A percentile compares a stretch with the other conserved stretches of the same genome.
phyloP scores from a whole-genome alignment of 2,113 vertebrate genomes.

The Chionis minor region DNA sequence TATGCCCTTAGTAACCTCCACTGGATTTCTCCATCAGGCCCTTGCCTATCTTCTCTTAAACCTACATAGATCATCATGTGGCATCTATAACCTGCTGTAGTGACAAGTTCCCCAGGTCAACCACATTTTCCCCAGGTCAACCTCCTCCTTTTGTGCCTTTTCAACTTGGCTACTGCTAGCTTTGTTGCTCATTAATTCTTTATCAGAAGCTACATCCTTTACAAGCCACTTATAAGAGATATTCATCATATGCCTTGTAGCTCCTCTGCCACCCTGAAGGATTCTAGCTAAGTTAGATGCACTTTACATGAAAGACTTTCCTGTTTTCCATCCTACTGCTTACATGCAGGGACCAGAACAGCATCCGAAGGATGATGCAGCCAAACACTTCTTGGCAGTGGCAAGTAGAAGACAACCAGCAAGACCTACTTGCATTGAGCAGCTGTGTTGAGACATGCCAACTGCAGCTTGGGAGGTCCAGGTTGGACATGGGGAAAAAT shows the following conservation, averaged over 20 bases:
- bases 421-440: neutral
- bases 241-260: neutral
- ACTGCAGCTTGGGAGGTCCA: neutral
- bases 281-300: neutral
- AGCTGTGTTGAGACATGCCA: neutral
- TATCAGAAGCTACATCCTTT: neutral
- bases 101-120: neutral
- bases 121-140: neutral
- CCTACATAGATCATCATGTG: neutral
- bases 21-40: neutral
- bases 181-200: neutral
- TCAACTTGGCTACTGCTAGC: neutral
- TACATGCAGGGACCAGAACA: neutral
- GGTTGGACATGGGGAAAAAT: neutral
- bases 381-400: neutral
- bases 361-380: neutral
- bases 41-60: neutral
- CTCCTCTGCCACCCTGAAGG: neutral
- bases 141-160: neutral
- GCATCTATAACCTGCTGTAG: neutral
- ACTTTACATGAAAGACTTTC: neutral
- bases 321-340: neutral
- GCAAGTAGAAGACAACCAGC: neutral
- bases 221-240: neutral
- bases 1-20: neutral